Evolutionary conservation across 2,888 invertebrate genomes (phyloP).

Genomic region (Microctonus brassicae): DNA sequence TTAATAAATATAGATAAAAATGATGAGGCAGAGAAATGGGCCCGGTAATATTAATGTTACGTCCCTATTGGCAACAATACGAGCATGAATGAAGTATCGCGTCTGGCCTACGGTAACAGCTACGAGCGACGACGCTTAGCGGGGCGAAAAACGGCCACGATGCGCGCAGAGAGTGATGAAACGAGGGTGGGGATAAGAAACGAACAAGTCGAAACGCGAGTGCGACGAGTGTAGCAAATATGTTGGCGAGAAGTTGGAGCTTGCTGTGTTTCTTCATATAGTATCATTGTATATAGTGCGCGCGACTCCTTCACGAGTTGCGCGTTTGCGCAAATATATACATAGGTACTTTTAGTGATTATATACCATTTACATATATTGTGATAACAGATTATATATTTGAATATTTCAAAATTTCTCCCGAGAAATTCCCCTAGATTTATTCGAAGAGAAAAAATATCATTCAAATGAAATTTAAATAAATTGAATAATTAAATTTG

Average conservation of each 20-base stretch:
- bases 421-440: no score
- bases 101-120: conserved; percentile 60
- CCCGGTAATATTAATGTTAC: conserved; percentile 39
- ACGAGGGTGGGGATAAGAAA: neutral
- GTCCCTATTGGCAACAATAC: conserved; percentile 62
- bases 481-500: no score
- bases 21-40: no score
- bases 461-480: no score
- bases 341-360: neutral
- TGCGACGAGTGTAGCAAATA: neutral
- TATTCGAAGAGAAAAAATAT: no score
- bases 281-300: neutral
- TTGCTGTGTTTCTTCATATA: neutral
- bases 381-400: no score
- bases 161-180: conserved; percentile 9
- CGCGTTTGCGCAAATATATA: neutral
- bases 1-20: neutral
- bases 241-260: conserved; percentile 1
- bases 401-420: no score
- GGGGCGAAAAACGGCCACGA: conserved; percentile 5
- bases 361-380: no score
- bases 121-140: conserved; percentile 38
- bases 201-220: conserved; percentile 4
- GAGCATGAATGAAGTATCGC: conserved; percentile 69
- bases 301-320: neutral